Conservation (phyloP, 2,797 vertebrate genomes). For the Helostoma temminkii region DNA sequence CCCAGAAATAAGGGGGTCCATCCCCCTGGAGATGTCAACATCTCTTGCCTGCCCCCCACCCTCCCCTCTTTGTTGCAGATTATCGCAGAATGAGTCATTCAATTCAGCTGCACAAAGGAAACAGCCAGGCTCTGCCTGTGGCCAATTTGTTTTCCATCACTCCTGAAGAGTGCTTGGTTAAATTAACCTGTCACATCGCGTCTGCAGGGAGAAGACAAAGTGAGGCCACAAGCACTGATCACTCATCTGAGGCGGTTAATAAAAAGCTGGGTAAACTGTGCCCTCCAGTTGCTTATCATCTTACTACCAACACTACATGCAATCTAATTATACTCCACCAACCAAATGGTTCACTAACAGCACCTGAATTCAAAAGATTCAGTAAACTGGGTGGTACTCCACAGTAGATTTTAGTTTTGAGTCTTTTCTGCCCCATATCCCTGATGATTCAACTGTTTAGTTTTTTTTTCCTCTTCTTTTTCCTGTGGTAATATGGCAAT, state of each 20-base stretch:
- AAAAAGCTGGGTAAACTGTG: constrained; percentile 38
- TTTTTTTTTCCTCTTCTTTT: background rate
- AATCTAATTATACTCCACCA: background rate
- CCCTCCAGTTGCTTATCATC: constrained; percentile 15
- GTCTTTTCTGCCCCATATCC: constrained; percentile 5
- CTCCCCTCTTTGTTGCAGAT: constrained; percentile 71
- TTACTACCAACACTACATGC: background rate
- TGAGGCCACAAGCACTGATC: constrained; percentile 55
- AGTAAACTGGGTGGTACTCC: background rate
- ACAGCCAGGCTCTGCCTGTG: constrained; percentile 55
- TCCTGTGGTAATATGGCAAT: constrained; percentile 32
- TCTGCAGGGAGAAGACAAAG: constrained; percentile 53
- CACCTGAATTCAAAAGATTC: too few species aligned
- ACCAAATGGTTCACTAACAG: background rate
- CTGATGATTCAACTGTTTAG: constrained; percentile 11
- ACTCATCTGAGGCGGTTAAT: constrained; percentile 50
- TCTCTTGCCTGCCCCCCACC: constrained; percentile 53
- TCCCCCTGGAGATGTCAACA: constrained; percentile 62
- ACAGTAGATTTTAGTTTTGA: background rate
- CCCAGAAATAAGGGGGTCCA: constrained; percentile 45
- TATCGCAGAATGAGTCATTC: constrained; percentile 62
- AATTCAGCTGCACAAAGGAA: constrained; percentile 56
- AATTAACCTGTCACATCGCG: constrained; percentile 53
- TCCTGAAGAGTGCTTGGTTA: constrained; percentile 58
- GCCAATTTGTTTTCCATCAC: constrained; percentile 76